Base-by-base conservation (phyloP, 2,888 invertebrate species). In the Polyploca ridens region DNA sequence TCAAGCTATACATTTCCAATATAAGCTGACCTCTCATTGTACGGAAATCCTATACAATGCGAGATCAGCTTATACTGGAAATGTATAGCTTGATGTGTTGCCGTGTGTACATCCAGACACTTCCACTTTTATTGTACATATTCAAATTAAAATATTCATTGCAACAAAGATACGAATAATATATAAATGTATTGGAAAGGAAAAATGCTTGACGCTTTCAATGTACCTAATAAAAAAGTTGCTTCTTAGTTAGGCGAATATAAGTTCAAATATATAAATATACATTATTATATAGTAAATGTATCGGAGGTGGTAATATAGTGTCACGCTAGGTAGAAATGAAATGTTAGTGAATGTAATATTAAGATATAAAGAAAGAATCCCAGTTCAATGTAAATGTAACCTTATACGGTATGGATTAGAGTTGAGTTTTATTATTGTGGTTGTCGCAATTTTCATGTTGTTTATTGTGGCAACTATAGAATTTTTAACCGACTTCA, bases 201-300 rank as follows among this genome's bases (percentile, higher is more conserved):
- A 10, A 67, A 68, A 67, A 65, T 35, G 77, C 71, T 75, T 75
- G 33, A 65, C 58, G 78, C 76, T 77, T 76, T 71, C 46, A 33
- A 69, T 74, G 76, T 77, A 76, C 67, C 72, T 74, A n/a, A n/a
- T 67, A 54, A 72, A 35, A 61, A 64, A 63, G 64, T 66, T 67
- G 67, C 70, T 73, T 67, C 65, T 67, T 76, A 76, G 66, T 60
- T 77, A 77, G 74, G 63, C 33, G 57, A 59, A 77, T 72, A 67
- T 70, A 63, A 58, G 69, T 73, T 73, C 68, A 71, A 68, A 70
- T 67, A 61, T 67, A 65, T 69, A 41, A 19, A 16, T 54, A 19
- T 54, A 54, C 54, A n/a, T 54, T 3, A 19, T 54, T 16, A 16
- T 49, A 16, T 49, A 16, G n/a, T 49, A 16, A 49, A 49, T 49